phyloP scores from a whole-genome alignment of 2,888 invertebrate species.

The Crocallis elinguaria region DNA sequence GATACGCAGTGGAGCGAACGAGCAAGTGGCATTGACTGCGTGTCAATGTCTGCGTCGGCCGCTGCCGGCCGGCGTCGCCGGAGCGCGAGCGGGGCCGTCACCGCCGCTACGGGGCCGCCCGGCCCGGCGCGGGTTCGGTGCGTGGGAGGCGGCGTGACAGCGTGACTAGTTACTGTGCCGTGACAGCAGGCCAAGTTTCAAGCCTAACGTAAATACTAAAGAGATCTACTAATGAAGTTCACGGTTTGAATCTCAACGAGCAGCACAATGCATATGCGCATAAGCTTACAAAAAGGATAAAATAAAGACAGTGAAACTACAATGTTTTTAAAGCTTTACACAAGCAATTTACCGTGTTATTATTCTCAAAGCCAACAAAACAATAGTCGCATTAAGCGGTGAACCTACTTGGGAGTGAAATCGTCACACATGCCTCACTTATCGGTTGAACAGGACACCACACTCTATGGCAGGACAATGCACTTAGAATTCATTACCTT shows the following conservation, averaged over 20 bases:
- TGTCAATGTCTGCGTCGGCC: conserved; percentile 21
- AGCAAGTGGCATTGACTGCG: conserved; percentile 39
- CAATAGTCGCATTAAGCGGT: conserved; percentile 33
- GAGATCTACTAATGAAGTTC: background rate
- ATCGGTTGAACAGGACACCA: conserved; percentile 51
- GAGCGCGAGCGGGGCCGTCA: background rate
- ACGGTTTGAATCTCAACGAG: background rate
- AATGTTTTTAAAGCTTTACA: background rate
- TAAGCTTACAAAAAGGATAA: too few species aligned
- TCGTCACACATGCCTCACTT: conserved; percentile 42
- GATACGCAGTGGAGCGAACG: conserved; percentile 32
- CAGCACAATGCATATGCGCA: background rate
- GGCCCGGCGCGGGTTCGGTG: background rate
- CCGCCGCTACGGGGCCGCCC: background rate
- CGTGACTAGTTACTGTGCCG: background rate
- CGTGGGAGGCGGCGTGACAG: background rate
- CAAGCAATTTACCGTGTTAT: conserved; percentile 10
- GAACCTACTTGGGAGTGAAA: conserved; percentile 41
- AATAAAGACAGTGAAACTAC: background rate
- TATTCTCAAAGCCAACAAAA: conserved; percentile 26
- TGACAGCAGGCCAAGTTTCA: background rate
- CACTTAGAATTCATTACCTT: conserved; percentile 63
- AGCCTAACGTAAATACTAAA: background rate
- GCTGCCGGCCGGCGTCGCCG: background rate
- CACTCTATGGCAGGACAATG: conserved; percentile 59